Evolutionary conservation across 1,140 invertebrate species (phyloP).

Genomic region (Tetranychus urticae): DNA sequence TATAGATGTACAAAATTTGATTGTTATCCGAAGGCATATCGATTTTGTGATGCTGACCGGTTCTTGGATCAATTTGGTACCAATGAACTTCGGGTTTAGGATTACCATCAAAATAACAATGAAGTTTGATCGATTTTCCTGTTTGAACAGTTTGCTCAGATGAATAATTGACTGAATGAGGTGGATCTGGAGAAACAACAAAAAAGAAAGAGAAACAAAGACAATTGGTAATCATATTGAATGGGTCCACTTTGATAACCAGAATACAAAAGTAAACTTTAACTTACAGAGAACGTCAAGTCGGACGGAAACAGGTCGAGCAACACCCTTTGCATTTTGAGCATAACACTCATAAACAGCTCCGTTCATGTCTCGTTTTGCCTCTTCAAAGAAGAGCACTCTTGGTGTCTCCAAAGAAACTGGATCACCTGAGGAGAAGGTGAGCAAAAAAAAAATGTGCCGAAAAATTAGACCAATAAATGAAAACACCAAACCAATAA

Average conservation of each 20-base stretch:
- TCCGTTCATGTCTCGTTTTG: constrained; percentile 1
- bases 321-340: constrained; percentile 3
- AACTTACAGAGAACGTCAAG: constrained; percentile 6
- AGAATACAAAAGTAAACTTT: too few species aligned
- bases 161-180: neutral
- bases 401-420: too few species aligned
- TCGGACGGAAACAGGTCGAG: neutral
- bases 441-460: too few species aligned
- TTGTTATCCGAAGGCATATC: neutral
- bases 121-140: neutral
- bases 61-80: constrained; percentile 4
- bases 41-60: neutral
- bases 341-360: constrained; percentile 4
- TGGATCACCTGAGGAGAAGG: too few species aligned
- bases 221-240: too few species aligned
- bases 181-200: neutral
- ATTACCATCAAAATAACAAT: constrained; percentile 7
- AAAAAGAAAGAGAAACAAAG: too few species aligned
- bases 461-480: too few species aligned
- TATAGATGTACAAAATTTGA: neutral
- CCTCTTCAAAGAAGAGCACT: neutral
- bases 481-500: neutral
- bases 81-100: constrained; percentile 3
- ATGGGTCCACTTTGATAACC: too few species aligned
- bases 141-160: neutral